Base-by-base conservation (phyloP, 2,888 invertebrate species). In the Leuctra nigra region DNA sequence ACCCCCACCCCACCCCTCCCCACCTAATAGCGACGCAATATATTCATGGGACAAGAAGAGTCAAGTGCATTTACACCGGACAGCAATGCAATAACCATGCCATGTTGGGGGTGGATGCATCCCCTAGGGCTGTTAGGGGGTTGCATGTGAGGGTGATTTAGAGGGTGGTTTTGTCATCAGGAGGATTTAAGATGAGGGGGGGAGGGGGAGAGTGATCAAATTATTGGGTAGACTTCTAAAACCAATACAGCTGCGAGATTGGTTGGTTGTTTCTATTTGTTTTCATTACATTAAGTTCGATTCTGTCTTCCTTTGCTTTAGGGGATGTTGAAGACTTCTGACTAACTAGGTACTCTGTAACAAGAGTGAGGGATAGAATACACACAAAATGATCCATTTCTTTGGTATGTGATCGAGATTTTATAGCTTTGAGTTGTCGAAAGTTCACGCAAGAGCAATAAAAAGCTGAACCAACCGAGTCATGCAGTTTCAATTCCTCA, bases 81-180 rank as follows among this genome's bases (percentile, higher is more conserved):
- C 48, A 4, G 41, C 20, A 20, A n/a, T 18, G 3, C 41, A 16
- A 18, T n/a, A 41, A 14, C 4, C 4, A 18, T 6, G 41, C 11
- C 16, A 4, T 4, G 41, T n/a, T 4, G 41, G 41, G 18, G 20
- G 16, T 4, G 41, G 16, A 11, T 2, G 41, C 16, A 20, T n/a
- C 16, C 18, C 38, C 14, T 4, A 38, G 4, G 11, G 4, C 38
- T 38, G n/a, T n/a, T n/a, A n/a, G n/a, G n/a, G n/a, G n/a, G n/a
- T n/a, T n/a, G n/a, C n/a, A n/a, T n/a, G n/a, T 29, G 41, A 9
- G 41, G 50, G 50, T 50, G 50, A 50, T 33, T 50, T 50, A 50
- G 35, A 50, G 50, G 50, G 50, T 29, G 29, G 50, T 29, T 50
- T 50, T 50, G 50, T 50, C 50, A 50, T 50, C 50, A 50, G 50